A percentile compares a stretch with the other conserved stretches of the same genome.
phyloP scores from a whole-genome alignment of 1,140 invertebrate genomes.

The Odontomachus brunneus region DNA sequence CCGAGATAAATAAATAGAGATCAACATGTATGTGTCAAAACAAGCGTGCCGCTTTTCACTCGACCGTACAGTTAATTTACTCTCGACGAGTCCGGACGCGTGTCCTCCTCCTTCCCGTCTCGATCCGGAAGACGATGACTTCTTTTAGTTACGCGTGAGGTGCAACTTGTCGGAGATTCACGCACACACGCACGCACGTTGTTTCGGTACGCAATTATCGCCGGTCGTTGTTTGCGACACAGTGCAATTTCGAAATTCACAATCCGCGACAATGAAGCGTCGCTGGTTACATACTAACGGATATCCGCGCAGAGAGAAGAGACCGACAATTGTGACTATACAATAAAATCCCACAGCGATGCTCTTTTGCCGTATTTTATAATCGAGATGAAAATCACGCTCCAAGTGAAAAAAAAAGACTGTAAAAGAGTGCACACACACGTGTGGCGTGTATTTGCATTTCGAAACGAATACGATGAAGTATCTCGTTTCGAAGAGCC shows the following conservation, averaged over 20 bases:
- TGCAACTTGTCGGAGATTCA: neutral
- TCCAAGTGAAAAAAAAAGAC: neutral
- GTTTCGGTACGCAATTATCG: neutral
- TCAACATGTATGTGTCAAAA: conserved; percentile 62
- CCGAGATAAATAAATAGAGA: conserved; percentile 73
- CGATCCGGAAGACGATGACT: too few species aligned
- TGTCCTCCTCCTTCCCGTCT: too few species aligned
- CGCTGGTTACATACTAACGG: neutral
- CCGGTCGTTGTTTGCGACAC: neutral
- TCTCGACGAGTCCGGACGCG: neutral
- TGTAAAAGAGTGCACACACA: neutral
- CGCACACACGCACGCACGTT: too few species aligned
- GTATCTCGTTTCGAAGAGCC: neutral
- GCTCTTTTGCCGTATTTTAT: neutral
- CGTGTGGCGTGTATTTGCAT: neutral
- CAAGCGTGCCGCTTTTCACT: conserved; percentile 10
- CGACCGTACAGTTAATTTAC: neutral
- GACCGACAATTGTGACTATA: too few species aligned
- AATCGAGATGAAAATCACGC: too few species aligned
- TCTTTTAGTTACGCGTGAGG: neutral
- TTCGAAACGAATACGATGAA: conserved; percentile 1
- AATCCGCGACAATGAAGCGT: neutral
- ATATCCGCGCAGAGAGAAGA: neutral
- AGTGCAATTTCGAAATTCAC: conserved; percentile 5
- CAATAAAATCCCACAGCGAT: neutral